phyloP scores from a whole-genome alignment of 2,888 invertebrate species.

The Lasius fuliginosus region DNA sequence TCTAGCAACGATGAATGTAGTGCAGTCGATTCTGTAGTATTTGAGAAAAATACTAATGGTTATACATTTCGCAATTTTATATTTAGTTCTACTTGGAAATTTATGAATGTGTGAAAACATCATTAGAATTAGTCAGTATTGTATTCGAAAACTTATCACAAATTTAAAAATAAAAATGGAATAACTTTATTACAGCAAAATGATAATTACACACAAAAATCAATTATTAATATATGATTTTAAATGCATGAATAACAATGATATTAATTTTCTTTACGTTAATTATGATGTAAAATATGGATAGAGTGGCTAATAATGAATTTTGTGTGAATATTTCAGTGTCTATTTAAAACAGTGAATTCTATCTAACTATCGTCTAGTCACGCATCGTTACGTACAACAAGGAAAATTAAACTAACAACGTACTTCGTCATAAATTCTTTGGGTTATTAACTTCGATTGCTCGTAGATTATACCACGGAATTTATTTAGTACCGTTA shows the following conservation, averaged over 20 bases:
- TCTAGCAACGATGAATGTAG: constrained; percentile 5
- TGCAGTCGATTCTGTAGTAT: neutral
- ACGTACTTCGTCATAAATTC: constrained; percentile 70
- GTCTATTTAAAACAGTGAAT: constrained; percentile 60
- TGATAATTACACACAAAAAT: neutral
- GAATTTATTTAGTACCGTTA: constrained; percentile 72
- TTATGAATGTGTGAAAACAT: neutral
- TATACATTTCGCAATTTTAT: neutral
- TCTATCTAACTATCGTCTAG: constrained; percentile 65
- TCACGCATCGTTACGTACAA: constrained; percentile 73
- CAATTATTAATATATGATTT: neutral
- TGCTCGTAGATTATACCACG: constrained; percentile 65
- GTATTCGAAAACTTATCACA: neutral
- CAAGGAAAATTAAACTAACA: constrained; percentile 74
- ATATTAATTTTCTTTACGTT: neutral
- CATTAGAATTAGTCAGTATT: neutral
- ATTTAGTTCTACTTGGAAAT: neutral
- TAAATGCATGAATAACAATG: neutral
- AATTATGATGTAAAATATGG: constrained; percentile 29
- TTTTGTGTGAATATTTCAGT: constrained; percentile 54
- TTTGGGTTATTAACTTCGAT: constrained; percentile 70
- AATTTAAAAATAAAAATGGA: neutral
- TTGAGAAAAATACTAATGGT: neutral
- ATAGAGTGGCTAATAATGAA: constrained; percentile 35
- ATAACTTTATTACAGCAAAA: neutral